Percentiles rank a stretch among this genome's conserved stretches.
Conservation (phyloP, 2,888 invertebrate genomes). For the Suillia variegata region DNA sequence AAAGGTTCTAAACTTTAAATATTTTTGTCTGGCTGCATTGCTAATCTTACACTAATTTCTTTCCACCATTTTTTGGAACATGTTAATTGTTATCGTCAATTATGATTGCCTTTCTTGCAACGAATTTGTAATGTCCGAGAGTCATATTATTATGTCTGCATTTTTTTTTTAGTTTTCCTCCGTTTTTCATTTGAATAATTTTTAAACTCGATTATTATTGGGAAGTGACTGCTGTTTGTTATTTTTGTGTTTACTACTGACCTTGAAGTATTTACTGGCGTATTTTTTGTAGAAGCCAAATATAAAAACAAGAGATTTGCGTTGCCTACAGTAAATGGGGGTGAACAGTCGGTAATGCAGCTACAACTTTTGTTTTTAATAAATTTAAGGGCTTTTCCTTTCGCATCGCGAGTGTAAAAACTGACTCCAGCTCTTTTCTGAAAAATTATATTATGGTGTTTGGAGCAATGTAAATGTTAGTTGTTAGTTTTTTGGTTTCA, state of each 20-base stretch:
- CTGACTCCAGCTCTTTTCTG: neutral
- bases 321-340: too few relatives aligned
- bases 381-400: conserved; percentile 1
- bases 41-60: neutral
- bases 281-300: neutral
- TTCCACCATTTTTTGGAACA: conserved; percentile 14
- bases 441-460: neutral
- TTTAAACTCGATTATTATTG: conserved; percentile 6
- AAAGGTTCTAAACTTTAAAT: neutral
- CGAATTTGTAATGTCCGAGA: too few relatives aligned
- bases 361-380: neutral
- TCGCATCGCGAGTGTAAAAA: neutral
- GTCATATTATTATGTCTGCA: neutral
- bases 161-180: too few relatives aligned
- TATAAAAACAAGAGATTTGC: conserved; percentile 2
- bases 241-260: neutral
- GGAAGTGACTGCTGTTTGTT: conserved; percentile 13
- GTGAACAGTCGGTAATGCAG: conserved; percentile 1
- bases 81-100: neutral
- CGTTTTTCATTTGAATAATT: too few relatives aligned
- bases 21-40: neutral
- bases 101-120: too few relatives aligned
- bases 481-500: conserved; percentile 11
- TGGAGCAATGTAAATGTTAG: conserved; percentile 10
- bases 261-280: neutral